phyloP scores from a whole-genome alignment of 2,888 invertebrate genomes.

The Drosophila paracracens region DNA sequence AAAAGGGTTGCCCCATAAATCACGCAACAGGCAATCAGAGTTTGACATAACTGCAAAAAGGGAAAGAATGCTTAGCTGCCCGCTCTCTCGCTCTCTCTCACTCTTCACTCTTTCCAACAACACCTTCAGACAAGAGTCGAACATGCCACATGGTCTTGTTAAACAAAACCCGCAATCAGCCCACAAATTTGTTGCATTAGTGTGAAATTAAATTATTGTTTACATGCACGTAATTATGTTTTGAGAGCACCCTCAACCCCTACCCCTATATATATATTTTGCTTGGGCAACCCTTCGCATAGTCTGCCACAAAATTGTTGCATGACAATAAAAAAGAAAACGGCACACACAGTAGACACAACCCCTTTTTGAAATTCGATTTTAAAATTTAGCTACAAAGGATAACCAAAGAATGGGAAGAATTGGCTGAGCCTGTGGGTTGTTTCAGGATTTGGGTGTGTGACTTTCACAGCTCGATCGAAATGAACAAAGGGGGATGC shows the following conservation, averaged over 20 bases:
- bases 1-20: slow-evolving; percentile 41
- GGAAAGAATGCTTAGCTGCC: not conserved
- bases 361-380: slow-evolving; percentile 69
- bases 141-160: slow-evolving; percentile 55
- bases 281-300: slow-evolving; percentile 53
- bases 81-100: not conserved
- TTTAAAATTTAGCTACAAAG: slow-evolving; percentile 76
- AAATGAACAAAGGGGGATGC: slow-evolving; percentile 14
- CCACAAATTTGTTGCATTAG: slow-evolving; percentile 84
- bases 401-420: slow-evolving; percentile 17
- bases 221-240: slow-evolving; percentile 83
- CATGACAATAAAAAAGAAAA: slow-evolving; percentile 54
- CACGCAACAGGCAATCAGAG: slow-evolving; percentile 29
- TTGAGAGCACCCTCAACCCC: slow-evolving; percentile 51
- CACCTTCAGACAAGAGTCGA: slow-evolving; percentile 25
- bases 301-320: slow-evolving; percentile 46
- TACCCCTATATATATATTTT: not conserved
- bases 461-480: slow-evolving; percentile 74
- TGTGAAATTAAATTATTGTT: slow-evolving; percentile 84
- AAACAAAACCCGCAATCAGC: slow-evolving; percentile 82
- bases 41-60: slow-evolving; percentile 26
- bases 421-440: slow-evolving; percentile 5
- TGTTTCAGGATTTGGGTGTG: slow-evolving; percentile 8
- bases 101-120: not conserved
- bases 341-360: slow-evolving; percentile 16